These are phyloP conservation scores for Hirudo medicinalis DNA, from an alignment of 1,140 invertebrate genomes.

Conservation along the genomic window DNA sequence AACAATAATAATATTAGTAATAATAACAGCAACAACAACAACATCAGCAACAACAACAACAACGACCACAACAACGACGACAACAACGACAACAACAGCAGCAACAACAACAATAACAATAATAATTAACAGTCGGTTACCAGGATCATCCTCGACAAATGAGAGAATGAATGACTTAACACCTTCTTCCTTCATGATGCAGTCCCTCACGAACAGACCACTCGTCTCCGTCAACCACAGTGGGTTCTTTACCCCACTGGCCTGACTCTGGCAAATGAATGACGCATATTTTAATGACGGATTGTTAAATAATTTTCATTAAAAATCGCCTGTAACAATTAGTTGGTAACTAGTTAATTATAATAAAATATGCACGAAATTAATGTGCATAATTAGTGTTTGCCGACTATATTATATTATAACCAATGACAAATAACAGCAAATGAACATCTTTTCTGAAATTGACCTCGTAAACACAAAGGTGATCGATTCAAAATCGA, in stretches of 20 bases:
- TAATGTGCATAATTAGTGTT: too few species aligned
- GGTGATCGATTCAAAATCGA: too few species aligned
- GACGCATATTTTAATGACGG: too few species aligned
- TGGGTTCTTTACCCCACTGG: background rate
- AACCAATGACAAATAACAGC: too few species aligned
- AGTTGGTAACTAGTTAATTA: too few species aligned
- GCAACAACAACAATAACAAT: background rate
- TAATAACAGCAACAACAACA: background rate
- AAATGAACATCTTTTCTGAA: too few species aligned
- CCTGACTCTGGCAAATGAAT: too few species aligned
- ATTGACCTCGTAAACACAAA: too few species aligned
- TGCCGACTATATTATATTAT: too few species aligned
- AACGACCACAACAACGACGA: background rate
- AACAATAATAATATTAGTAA: background rate
- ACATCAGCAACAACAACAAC: background rate
- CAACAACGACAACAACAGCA: background rate
- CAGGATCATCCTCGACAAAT: background rate
- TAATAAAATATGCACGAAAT: too few species aligned
- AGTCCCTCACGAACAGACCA: background rate
- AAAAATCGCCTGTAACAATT: too few species aligned
- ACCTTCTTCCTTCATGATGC: background rate
- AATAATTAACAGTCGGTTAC: background rate
- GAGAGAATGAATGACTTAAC: constrained; percentile 6
- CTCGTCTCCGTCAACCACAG: background rate
- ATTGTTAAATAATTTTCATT: too few species aligned